Evolutionary conservation across 2,888 invertebrate genomes (phyloP).

Genomic region (Eilema caniola): DNA sequence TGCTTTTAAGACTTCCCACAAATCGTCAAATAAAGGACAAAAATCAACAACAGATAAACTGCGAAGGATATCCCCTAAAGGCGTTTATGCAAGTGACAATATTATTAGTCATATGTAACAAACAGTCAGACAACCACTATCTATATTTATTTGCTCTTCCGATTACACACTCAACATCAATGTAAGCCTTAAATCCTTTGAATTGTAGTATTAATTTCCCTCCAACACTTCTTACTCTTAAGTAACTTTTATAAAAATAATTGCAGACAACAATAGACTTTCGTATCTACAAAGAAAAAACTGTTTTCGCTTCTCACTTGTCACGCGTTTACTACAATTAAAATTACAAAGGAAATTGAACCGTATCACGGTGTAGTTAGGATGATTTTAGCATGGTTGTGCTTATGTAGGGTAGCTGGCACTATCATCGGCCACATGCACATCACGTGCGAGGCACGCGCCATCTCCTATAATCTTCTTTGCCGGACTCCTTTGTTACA

Average conservation of each 20-base stretch:
- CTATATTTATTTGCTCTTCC: slow-evolving; percentile 80
- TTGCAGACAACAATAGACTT: slow-evolving; percentile 47
- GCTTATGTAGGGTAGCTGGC: slow-evolving; percentile 66
- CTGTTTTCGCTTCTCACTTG: slow-evolving; percentile 52
- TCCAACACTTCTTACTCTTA: slow-evolving; percentile 84
- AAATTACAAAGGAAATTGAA: slow-evolving; percentile 25
- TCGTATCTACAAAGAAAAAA: slow-evolving; percentile 48
- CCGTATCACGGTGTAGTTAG: slow-evolving; percentile 23
- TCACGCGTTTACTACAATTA: slow-evolving; percentile 43
- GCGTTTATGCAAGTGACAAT: slow-evolving; percentile 74
- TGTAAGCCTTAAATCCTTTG: slow-evolving; percentile 84
- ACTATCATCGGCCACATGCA: slow-evolving; percentile 75
- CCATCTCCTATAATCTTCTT: slow-evolving; percentile 84
- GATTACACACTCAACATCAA: slow-evolving; percentile 81
- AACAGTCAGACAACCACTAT: slow-evolving; percentile 64
- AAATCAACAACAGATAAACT: not conserved
- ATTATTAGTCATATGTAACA: slow-evolving; percentile 64
- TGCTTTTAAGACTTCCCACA: not conserved
- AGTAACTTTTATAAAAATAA: slow-evolving; percentile 60
- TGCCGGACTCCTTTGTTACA: slow-evolving; percentile 83
- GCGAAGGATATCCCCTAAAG: slow-evolving; percentile 53
- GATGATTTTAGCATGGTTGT: slow-evolving; percentile 45
- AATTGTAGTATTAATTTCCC: slow-evolving; percentile 87
- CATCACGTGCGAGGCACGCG: slow-evolving; percentile 82
- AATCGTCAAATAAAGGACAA: not conserved